phyloP scores from a whole-genome alignment of 2,797 vertebrate genomes.

The Poeciliopsis gracilis region DNA sequence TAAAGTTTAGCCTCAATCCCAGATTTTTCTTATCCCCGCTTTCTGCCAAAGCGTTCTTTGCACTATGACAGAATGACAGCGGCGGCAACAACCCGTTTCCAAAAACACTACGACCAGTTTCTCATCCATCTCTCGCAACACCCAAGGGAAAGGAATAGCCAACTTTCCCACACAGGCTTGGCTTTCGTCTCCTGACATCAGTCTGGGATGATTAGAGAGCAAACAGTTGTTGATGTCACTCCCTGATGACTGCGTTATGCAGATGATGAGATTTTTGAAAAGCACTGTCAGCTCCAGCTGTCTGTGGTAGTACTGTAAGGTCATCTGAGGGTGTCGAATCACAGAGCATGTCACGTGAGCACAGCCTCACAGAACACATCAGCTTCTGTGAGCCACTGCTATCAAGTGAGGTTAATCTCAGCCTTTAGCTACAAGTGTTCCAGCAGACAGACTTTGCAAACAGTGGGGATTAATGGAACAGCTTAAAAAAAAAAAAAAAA shows the following conservation, averaged over 20 bases:
- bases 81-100: conserved; percentile 52
- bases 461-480: conserved; percentile 56
- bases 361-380: conserved; percentile 34
- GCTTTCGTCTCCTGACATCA: conserved; percentile 36
- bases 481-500: conserved; percentile 40
- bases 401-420: conserved; percentile 59
- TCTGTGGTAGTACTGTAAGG: conserved; percentile 28
- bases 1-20: conserved; percentile 24
- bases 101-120: conserved; percentile 42
- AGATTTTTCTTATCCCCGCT: conserved; percentile 10
- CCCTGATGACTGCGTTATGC: conserved; percentile 51
- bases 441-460: conserved; percentile 53
- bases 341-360: conserved; percentile 25
- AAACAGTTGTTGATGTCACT: conserved; percentile 61
- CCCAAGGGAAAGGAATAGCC: conserved; percentile 30
- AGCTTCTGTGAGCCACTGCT: conserved; percentile 32
- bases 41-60: conserved; percentile 46
- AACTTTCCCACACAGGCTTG: conserved; percentile 57
- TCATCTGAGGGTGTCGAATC: conserved; percentile 48
- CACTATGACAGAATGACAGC: conserved; percentile 44
- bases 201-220: conserved; percentile 60
- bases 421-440: conserved; percentile 45
- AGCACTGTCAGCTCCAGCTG: conserved; percentile 36
- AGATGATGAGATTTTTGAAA: conserved; percentile 46
- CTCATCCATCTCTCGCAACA: conserved; percentile 38